Percentiles rank a stretch among this genome's conserved stretches.
These are phyloP conservation scores for Hylaeus anthracinus DNA, from an alignment of 1,140 invertebrate genomes.

Conservation along the genomic window DNA sequence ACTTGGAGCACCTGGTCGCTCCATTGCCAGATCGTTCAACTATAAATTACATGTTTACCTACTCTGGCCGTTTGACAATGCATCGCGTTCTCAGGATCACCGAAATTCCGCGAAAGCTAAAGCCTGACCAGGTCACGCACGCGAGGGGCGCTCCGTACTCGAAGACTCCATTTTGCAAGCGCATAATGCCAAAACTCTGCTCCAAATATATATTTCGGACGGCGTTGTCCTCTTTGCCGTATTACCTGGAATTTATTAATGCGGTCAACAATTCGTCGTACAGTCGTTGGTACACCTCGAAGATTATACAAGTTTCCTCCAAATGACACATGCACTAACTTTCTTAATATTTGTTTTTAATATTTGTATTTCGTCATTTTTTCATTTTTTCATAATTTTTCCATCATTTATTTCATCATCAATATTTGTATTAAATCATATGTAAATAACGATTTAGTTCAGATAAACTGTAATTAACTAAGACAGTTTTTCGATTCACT, in stretches of 20 bases:
- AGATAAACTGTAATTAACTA: too few species aligned
- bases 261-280: constrained; percentile 2
- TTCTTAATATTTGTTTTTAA: too few species aligned
- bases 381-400: too few species aligned
- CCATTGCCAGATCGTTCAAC: not conserved
- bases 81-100: constrained; percentile 5
- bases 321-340: too few species aligned
- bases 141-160: constrained; percentile 25
- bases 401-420: too few species aligned
- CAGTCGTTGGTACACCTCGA: not conserved
- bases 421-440: too few species aligned
- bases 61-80: not conserved
- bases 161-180: constrained; percentile 1
- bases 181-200: constrained; percentile 48
- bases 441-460: too few species aligned
- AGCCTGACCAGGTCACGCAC: constrained; percentile 45
- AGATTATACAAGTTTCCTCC: not conserved
- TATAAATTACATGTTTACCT: not conserved
- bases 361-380: too few species aligned
- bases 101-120: constrained; percentile 26
- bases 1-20: too few species aligned
- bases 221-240: constrained; percentile 25
- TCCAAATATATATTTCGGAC: constrained; percentile 49
- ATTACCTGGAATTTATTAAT: constrained; percentile 51
- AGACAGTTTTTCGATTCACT: too few species aligned